These are phyloP conservation scores for Tachypleus tridentatus DNA, from an alignment of 1,140 invertebrate species.

Conservation along the genomic window DNA sequence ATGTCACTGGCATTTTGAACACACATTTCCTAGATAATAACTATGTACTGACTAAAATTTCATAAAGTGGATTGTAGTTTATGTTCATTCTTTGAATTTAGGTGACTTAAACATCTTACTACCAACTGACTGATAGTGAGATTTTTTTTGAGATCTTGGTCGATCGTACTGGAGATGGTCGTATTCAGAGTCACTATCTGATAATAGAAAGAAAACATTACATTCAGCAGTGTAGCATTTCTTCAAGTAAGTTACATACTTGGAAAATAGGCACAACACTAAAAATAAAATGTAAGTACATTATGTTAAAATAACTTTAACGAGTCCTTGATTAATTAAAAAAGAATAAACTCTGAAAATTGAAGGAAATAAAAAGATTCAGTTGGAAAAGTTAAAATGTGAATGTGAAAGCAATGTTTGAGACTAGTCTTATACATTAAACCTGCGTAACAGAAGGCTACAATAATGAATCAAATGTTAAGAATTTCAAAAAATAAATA, in stretches of 20 bases:
- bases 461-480: too few relatives aligned
- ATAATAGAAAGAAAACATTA: conserved; percentile 9
- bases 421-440: too few relatives aligned
- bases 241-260: neutral
- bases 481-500: too few relatives aligned
- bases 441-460: too few relatives aligned
- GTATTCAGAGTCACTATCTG: conserved; percentile 40
- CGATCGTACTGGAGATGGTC: conserved; percentile 75
- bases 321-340: neutral
- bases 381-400: too few relatives aligned
- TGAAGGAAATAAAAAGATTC: too few relatives aligned
- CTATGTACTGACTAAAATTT: too few relatives aligned
- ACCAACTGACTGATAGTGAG: conserved; percentile 66
- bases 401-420: too few relatives aligned
- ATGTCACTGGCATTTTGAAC: too few relatives aligned
- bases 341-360: too few relatives aligned
- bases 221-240: neutral
- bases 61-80: too few relatives aligned
- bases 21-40: too few relatives aligned
- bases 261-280: neutral
- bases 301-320: neutral
- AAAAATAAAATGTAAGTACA: neutral
- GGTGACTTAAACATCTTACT: conserved; percentile 12
- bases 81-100: neutral
- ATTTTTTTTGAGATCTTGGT: conserved; percentile 53